Percentiles rank a stretch among this genome's conserved stretches.
Conservation (phyloP, 2,113 vertebrate species). For the Dicerorhinus sumatrensis region DNA sequence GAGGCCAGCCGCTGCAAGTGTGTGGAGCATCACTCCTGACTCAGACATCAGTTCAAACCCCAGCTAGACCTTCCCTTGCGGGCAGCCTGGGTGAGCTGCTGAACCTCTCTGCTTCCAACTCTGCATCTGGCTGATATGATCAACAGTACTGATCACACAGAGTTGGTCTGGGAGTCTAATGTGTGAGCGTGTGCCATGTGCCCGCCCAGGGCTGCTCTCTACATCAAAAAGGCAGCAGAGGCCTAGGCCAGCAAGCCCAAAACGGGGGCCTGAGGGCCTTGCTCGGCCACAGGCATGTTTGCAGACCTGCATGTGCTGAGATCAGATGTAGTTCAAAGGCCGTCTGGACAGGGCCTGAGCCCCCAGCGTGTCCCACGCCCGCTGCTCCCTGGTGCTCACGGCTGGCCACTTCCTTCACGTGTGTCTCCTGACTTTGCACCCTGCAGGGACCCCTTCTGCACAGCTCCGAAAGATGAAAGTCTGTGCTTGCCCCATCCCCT, state of each 20-base stretch:
- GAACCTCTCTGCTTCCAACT: background rate
- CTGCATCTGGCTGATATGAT: too few species aligned
- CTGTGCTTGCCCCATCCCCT: background rate
- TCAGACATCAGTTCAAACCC: background rate
- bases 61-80: background rate
- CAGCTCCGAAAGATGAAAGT: too few species aligned
- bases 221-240: background rate
- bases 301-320: background rate
- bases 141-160: background rate
- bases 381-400: background rate
- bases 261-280: background rate
- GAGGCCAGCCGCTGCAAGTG: background rate
- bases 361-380: background rate
- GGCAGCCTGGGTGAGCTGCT: background rate
- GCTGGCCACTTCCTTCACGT: background rate
- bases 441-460: background rate
- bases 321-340: background rate
- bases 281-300: background rate
- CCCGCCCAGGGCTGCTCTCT: background rate
- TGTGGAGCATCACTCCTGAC: background rate
- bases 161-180: too few species aligned
- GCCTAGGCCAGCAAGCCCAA: background rate
- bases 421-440: background rate
- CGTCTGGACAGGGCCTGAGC: background rate
- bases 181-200: rapidly evolving